These are phyloP conservation scores for Hyppa rectilinea DNA, from an alignment of 2,888 invertebrate species.

Conservation along the genomic window DNA sequence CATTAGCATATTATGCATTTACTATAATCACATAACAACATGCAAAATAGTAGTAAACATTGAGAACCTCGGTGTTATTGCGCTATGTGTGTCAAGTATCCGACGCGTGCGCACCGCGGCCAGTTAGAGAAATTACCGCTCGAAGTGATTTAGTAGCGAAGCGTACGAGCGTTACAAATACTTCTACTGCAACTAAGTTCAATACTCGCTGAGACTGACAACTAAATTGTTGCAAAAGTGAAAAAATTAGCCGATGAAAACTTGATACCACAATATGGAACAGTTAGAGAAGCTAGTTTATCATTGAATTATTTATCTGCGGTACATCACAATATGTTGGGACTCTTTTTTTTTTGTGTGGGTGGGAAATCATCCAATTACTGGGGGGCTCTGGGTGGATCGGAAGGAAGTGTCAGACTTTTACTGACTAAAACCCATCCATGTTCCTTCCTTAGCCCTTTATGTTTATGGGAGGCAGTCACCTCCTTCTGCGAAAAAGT, in stretches of 20 bases:
- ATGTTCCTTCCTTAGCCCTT: no score
- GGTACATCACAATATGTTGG: no score
- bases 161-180: constrained; percentile 44
- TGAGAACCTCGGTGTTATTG: constrained; percentile 57
- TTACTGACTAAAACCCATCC: no score
- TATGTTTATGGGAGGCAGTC: no score
- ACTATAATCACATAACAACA: constrained; percentile 33
- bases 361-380: no score
- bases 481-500: no score
- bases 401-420: no score
- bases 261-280: background rate
- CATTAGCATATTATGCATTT: constrained; percentile 25
- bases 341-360: no score
- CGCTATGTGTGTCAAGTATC: constrained; percentile 65
- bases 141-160: constrained; percentile 58
- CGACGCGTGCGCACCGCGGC: constrained; percentile 49
- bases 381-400: no score
- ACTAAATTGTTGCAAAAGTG: constrained; percentile 46
- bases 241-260: constrained; percentile 32
- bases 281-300: background rate
- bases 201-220: constrained; percentile 48
- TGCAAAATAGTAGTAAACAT: constrained; percentile 44
- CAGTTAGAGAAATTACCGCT: constrained; percentile 65
- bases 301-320: background rate
- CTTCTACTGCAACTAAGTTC: constrained; percentile 30